Evolutionary conservation across 2,888 invertebrate species (phyloP).

Genomic region (Phoronis australis): DNA sequence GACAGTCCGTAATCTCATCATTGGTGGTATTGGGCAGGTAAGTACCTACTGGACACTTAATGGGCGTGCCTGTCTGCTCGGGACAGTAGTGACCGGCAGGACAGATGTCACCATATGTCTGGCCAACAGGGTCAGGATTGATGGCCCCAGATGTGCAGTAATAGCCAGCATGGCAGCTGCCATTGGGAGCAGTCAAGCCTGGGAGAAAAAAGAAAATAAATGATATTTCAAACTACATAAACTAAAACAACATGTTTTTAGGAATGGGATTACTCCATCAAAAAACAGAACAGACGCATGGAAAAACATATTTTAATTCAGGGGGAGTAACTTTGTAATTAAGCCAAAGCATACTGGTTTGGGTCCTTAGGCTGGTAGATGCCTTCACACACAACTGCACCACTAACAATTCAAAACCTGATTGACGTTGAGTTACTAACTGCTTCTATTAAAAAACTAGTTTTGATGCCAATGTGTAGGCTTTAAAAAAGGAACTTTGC

Average conservation of each 20-base stretch:
- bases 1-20: conserved; percentile 23
- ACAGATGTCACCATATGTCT: conserved; percentile 39
- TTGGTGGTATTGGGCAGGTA: conserved; percentile 30
- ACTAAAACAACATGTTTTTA: neutral
- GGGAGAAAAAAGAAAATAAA: conserved; percentile 5
- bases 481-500: no score
- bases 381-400: no score
- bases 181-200: conserved; percentile 34
- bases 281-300: no score
- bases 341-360: no score
- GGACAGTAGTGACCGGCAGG: conserved; percentile 43
- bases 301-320: no score
- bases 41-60: conserved; percentile 41
- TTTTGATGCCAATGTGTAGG: no score
- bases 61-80: conserved; percentile 32
- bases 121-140: conserved; percentile 20
- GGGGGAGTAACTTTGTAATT: no score
- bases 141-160: conserved; percentile 30
- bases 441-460: no score
- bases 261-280: neutral
- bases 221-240: neutral
- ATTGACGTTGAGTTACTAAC: no score
- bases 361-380: no score
- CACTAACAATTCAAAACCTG: no score
- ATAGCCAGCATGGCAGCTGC: conserved; percentile 34